Percentiles rank a stretch among this genome's conserved stretches.
phyloP scores from a whole-genome alignment of 2,888 invertebrate species.

The Plebejus anna region DNA sequence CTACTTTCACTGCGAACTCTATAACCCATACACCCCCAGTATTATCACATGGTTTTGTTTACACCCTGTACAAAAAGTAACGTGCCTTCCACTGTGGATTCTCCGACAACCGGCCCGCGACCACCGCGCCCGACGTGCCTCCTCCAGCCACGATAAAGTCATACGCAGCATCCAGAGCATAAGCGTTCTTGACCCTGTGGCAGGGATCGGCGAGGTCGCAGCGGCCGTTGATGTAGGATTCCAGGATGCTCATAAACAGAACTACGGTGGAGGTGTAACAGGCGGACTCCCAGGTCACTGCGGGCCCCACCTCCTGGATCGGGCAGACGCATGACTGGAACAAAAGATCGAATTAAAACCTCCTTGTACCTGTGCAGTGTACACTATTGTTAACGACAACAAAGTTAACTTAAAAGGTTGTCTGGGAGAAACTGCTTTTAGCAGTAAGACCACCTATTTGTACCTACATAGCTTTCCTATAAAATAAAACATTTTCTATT shows the following conservation, averaged over 20 bases:
- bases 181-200: conserved; percentile 71
- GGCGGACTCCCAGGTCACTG: conserved; percentile 78
- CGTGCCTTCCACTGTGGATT: conserved; percentile 81
- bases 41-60: no score
- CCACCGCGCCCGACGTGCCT: conserved; percentile 83
- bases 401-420: no score
- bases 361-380: no score
- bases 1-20: no score
- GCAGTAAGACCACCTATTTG: no score
- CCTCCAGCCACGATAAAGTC: conserved; percentile 85
- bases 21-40: no score
- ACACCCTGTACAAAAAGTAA: no score
- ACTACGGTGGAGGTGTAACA: conserved; percentile 68
- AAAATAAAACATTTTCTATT: no score
- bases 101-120: conserved; percentile 83
- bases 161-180: conserved; percentile 70
- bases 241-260: conserved; percentile 83
- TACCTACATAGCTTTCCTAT: no score
- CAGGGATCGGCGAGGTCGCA: conserved; percentile 82
- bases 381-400: no score
- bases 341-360: conserved; percentile 6
- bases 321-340: conserved; percentile 77
- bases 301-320: conserved; percentile 77
- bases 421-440: no score
- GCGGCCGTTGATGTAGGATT: conserved; percentile 80